phyloP scores from a whole-genome alignment of 30 jellyfish, hydroid and myxozoan species.

The Aurelia aurita complex sp. Pacific region DNA sequence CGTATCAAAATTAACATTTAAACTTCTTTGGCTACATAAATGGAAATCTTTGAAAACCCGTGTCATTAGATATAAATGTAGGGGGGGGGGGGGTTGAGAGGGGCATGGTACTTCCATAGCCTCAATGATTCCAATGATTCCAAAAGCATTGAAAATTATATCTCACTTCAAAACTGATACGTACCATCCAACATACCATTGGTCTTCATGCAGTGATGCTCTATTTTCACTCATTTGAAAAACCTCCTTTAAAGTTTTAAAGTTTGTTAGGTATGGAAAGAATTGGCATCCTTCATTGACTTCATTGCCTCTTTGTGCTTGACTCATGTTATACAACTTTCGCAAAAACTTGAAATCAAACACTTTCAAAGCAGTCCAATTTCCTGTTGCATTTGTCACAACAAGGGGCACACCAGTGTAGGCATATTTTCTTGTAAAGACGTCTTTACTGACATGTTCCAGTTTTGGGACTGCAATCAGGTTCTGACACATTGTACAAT shows the following conservation, averaged over 20 bases:
- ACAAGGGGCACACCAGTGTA: slow-evolving; percentile 94
- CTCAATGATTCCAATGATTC: too few relatives aligned
- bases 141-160: neutral
- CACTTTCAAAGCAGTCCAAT: slow-evolving; percentile 91
- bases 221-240: slow-evolving; percentile 88
- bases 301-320: slow-evolving; percentile 20
- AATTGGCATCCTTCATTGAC: slow-evolving; percentile 83
- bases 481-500: slow-evolving; percentile 80
- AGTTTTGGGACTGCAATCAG: slow-evolving; percentile 64
- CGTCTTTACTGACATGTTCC: slow-evolving; percentile 58
- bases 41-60: too few relatives aligned
- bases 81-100: too few relatives aligned
- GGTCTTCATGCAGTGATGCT: slow-evolving; percentile 72
- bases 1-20: too few relatives aligned
- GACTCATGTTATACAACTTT: slow-evolving; percentile 63
- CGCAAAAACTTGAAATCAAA: slow-evolving; percentile 74
- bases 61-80: too few relatives aligned
- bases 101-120: too few relatives aligned
- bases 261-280: slow-evolving; percentile 92
- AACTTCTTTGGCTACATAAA: too few relatives aligned
- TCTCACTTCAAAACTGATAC: slow-evolving; percentile 19
- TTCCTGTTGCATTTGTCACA: slow-evolving; percentile 76
- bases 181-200: slow-evolving; percentile 99
- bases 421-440: slow-evolving; percentile 74
- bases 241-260: slow-evolving; percentile 68